Conservation (phyloP, 2,797 vertebrate species). For the Amazona finschi region DNA sequence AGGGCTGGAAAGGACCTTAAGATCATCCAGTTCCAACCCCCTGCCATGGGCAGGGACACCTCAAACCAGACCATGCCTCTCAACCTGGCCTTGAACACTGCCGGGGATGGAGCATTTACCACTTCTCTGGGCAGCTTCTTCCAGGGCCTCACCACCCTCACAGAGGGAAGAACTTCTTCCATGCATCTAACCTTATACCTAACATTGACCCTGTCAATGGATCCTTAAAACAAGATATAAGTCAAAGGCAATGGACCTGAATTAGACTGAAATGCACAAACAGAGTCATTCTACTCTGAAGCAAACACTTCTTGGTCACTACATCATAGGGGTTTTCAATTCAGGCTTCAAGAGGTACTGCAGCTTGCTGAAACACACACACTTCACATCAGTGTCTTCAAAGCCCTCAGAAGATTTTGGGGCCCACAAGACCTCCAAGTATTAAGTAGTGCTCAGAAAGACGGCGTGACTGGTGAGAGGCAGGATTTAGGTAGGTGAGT, state of each 20-base stretch:
- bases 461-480: background rate
- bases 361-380: background rate
- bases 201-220: fast-evolving
- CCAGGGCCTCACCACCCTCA: background rate
- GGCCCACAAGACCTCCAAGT: background rate
- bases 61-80: background rate
- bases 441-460: background rate
- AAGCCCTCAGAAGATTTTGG: background rate
- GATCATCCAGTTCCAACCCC: background rate
- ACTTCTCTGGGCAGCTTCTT: background rate
- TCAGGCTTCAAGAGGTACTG: background rate
- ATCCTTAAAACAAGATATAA: background rate
- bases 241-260: fast-evolving
- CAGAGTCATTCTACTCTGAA: background rate
- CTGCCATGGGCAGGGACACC: background rate
- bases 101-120: background rate
- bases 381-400: background rate
- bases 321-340: background rate
- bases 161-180: background rate
- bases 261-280: background rate
- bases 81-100: background rate
- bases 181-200: background rate
- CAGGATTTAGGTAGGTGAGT: background rate
- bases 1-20: background rate
- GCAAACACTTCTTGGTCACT: background rate